Conservation (phyloP, 2,888 invertebrate species). For the Tortricodes alternella region DNA sequence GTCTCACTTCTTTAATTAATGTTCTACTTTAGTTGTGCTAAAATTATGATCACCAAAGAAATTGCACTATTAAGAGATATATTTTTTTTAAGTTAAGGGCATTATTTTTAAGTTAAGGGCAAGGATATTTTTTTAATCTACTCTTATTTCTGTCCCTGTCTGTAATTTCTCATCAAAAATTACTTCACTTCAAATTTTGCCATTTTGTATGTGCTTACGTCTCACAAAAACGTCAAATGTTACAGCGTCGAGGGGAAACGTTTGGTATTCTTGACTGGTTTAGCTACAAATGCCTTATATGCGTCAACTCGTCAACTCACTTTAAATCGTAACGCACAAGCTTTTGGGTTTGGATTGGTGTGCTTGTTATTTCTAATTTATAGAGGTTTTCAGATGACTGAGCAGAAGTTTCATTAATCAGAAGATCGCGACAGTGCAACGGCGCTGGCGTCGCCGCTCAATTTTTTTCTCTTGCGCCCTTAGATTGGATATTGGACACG, state of each 20-base stretch:
- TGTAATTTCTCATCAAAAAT: conserved; percentile 35
- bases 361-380: conserved; percentile 36
- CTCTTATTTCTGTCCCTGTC: too few relatives aligned
- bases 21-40: too few relatives aligned
- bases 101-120: too few relatives aligned
- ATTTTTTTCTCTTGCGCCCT: conserved; percentile 80
- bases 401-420: conserved; percentile 79
- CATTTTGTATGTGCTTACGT: conserved; percentile 71
- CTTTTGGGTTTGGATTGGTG: conserved; percentile 33
- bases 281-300: conserved; percentile 37
- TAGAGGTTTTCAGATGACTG: conserved; percentile 64
- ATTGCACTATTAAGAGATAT: too few relatives aligned
- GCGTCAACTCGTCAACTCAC: conserved; percentile 8
- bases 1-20: too few relatives aligned
- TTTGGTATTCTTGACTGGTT: conserved; percentile 71
- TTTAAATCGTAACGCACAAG: conserved; percentile 6
- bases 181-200: conserved; percentile 70
- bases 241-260: conserved; percentile 79
- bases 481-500: conserved; percentile 79
- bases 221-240: conserved; percentile 81
- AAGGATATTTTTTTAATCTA: too few relatives aligned
- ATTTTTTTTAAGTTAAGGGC: too few relatives aligned
- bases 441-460: conserved; percentile 73
- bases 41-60: too few relatives aligned
- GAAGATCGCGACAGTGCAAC: conserved; percentile 79